Percentiles rank a stretch among this genome's conserved stretches.
These are phyloP conservation scores for Chironomus riparius DNA, from an alignment of 2,888 invertebrate species.

Conservation along the genomic window DNA sequence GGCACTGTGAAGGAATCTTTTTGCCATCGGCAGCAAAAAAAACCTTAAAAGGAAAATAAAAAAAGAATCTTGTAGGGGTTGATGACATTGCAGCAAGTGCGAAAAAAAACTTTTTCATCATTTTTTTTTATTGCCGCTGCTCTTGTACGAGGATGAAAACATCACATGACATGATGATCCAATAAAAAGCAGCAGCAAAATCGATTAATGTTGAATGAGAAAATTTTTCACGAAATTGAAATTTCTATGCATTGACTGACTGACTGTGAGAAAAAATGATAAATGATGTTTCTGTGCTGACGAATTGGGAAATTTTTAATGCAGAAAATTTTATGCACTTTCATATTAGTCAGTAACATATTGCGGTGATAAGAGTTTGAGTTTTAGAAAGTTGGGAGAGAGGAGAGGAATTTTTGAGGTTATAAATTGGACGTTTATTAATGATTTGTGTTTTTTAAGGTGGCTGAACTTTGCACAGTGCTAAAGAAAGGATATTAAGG, in stretches of 20 bases:
- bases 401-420: background rate
- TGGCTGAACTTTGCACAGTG: too few relatives aligned
- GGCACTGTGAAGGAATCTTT: slow-evolving; percentile 10
- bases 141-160: background rate
- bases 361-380: background rate
- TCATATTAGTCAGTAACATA: background rate
- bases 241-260: too few relatives aligned
- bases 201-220: background rate
- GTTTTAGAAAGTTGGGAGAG: background rate
- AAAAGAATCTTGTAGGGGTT: background rate
- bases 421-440: background rate
- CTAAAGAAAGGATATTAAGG: too few relatives aligned
- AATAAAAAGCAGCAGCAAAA: slow-evolving; percentile 3
- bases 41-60: background rate
- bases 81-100: slow-evolving; percentile 10
- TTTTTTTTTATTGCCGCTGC: background rate
- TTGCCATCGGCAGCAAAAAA: slow-evolving; percentile 14
- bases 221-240: background rate
- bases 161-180: slow-evolving; percentile 9
- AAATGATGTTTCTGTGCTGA: background rate
- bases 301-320: too few relatives aligned
- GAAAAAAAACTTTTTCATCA: background rate
- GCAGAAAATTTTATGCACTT: background rate
- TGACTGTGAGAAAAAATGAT: background rate
- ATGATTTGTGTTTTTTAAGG: background rate